Percentiles rank a stretch among this genome's conserved stretches.
Conservation (phyloP, 2,113 vertebrate species). For the Pantherophis guttatus region DNA sequence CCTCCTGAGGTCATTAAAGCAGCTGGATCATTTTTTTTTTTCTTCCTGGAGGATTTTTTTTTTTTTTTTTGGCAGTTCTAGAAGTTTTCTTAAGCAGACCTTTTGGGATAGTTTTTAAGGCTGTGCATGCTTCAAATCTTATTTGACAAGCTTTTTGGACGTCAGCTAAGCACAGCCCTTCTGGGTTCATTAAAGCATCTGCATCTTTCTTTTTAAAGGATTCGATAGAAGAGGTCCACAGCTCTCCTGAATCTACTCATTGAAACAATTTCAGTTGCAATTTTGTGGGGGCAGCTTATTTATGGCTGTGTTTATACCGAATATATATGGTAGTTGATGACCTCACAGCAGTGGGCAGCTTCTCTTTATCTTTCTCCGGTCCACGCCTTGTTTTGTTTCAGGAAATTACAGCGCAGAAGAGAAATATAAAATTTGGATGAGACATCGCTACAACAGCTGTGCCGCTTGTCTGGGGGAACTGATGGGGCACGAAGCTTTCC, state of each 20-base stretch:
- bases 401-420: constrained; percentile 68
- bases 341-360: neutral
- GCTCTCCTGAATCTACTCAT: neutral
- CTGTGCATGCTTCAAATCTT: neutral
- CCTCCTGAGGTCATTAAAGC: neutral
- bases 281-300: neutral
- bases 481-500: constrained; percentile 69
- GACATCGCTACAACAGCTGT: constrained; percentile 86
- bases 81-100: no score
- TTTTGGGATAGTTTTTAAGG: neutral
- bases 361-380: no score
- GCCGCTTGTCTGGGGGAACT: constrained; percentile 75
- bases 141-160: neutral
- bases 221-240: neutral
- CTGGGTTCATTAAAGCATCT: neutral
- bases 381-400: constrained; percentile 21
- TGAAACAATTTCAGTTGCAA: neutral
- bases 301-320: neutral
- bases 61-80: no score
- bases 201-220: neutral
- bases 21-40: neutral
- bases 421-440: constrained; percentile 88
- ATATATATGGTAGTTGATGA: neutral
- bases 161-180: neutral
- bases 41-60: neutral